These are phyloP conservation scores for Periplaneta americana DNA, from an alignment of 1,140 invertebrate species.

Conservation along the genomic window DNA sequence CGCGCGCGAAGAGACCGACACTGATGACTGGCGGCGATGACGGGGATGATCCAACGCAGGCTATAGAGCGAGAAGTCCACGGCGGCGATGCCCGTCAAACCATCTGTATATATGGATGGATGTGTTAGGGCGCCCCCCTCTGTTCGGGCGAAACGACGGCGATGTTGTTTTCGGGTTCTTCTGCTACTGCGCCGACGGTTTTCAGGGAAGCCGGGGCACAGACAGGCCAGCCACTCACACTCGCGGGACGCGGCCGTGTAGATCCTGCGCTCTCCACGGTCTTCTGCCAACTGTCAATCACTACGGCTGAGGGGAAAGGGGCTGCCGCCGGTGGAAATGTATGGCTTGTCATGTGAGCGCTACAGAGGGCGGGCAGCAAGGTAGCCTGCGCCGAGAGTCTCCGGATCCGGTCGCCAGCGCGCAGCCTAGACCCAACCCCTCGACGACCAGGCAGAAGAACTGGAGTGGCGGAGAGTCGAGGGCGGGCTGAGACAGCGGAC, in stretches of 20 bases:
- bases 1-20: neutral
- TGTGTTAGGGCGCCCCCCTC: neutral
- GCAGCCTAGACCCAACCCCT: slow-evolving; percentile 14
- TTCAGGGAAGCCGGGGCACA: neutral
- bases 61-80: neutral
- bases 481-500: neutral
- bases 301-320: slow-evolving; percentile 43
- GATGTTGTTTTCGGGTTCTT: slow-evolving; percentile 9
- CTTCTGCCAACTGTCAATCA: slow-evolving; percentile 63
- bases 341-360: neutral
- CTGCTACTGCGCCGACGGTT: slow-evolving; percentile 1
- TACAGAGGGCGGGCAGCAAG: neutral
- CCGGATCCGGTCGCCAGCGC: slow-evolving; percentile 1
- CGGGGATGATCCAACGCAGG: neutral
- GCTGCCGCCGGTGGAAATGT: neutral
- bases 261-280: slow-evolving; percentile 56
- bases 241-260: slow-evolving; percentile 30
- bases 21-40: neutral
- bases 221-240: neutral
- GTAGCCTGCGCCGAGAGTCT: slow-evolving; percentile 29
- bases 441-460: neutral
- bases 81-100: neutral
- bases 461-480: neutral
- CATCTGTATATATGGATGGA: neutral
- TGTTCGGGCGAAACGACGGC: neutral